phyloP scores from a whole-genome alignment of 2,888 invertebrate species.

The Rapana venosa region DNA sequence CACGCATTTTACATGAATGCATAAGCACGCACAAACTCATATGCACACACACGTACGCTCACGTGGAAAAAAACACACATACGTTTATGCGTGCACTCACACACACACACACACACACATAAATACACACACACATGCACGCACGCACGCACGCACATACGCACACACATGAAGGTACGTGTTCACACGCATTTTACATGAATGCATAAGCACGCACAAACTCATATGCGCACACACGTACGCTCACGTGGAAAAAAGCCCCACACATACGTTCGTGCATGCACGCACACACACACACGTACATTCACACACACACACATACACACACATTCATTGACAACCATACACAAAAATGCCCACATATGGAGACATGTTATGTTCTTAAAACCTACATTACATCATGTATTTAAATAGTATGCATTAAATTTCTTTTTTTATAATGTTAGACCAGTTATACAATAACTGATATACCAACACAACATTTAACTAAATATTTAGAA shows the following conservation, averaged over 20 bases:
- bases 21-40: too few relatives aligned
- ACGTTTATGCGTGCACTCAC: neutral
- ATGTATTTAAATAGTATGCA: too few relatives aligned
- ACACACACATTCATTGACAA: too few relatives aligned
- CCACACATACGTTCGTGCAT: neutral
- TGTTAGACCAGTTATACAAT: too few relatives aligned
- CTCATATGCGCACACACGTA: neutral
- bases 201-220: neutral
- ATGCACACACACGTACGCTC: neutral
- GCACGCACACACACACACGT: neutral
- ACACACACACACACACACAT: neutral
- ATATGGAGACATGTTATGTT: too few relatives aligned
- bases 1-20: too few relatives aligned
- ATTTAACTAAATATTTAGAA: too few relatives aligned
- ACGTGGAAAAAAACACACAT: neutral
- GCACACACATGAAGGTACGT: neutral
- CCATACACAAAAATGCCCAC: conserved; percentile 6
- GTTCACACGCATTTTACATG: neutral
- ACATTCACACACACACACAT: neutral
- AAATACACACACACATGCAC: neutral
- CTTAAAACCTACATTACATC: too few relatives aligned
- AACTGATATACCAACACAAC: too few relatives aligned
- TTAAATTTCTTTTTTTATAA: too few relatives aligned
- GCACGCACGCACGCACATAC: neutral
- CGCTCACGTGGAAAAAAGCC: neutral